Evolutionary conservation across 1,140 invertebrate species (phyloP).

Genomic region (Ceratina calcarata): DNA sequence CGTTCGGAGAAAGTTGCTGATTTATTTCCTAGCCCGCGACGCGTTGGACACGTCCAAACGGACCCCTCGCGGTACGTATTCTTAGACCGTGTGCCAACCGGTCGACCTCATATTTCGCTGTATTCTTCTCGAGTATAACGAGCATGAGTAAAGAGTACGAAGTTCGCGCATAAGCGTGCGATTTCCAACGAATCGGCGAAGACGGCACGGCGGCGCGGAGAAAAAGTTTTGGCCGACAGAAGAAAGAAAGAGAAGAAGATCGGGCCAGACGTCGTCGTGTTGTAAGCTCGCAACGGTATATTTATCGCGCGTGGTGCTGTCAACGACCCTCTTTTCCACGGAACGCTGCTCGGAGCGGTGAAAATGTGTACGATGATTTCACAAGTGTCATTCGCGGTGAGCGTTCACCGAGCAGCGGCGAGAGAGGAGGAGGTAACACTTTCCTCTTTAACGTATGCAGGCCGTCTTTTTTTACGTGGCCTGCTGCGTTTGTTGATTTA

Average conservation of each 20-base stretch:
- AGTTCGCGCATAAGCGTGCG: neutral
- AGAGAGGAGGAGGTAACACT: neutral
- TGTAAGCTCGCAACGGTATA: slow-evolving; percentile 7
- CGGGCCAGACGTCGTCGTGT: neutral
- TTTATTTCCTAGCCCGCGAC: slow-evolving; percentile 53
- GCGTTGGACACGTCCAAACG: slow-evolving; percentile 61
- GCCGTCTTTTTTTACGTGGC: slow-evolving; percentile 23
- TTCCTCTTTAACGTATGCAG: neutral
- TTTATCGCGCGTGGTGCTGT: slow-evolving; percentile 28
- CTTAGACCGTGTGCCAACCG: slow-evolving; percentile 55
- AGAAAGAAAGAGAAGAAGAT: neutral
- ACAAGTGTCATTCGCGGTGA: slow-evolving; percentile 55
- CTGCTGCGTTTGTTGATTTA: slow-evolving; percentile 18
- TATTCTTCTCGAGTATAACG: neutral
- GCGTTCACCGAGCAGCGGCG: neutral
- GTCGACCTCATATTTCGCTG: slow-evolving; percentile 49
- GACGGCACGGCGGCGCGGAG: too few species aligned
- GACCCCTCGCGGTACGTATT: slow-evolving; percentile 63
- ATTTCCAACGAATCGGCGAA: too few species aligned
- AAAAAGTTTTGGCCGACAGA: neutral
- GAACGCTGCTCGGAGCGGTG: slow-evolving; percentile 26
- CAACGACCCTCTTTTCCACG: slow-evolving; percentile 35
- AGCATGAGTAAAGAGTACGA: neutral
- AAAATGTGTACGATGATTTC: slow-evolving; percentile 52
- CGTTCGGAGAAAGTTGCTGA: slow-evolving; percentile 58